Evolutionary conservation across 2,888 invertebrate genomes (phyloP), one percentile per base, ranked within the genome.

Genomic region (Troides oblongomaculatus): DNA sequence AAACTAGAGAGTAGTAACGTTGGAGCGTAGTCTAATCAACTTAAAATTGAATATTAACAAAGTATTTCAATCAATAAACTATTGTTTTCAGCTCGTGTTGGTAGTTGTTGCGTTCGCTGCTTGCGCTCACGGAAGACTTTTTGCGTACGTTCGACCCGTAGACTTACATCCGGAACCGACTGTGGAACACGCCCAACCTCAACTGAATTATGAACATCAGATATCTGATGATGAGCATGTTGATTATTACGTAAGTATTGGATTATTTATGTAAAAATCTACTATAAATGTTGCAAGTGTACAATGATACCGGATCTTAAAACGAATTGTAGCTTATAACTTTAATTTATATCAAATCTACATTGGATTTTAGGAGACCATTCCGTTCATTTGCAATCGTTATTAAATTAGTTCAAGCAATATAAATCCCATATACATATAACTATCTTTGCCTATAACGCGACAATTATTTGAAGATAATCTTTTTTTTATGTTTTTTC

Each of bases 201-300:
- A 85, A 6, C 73, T 83, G 5, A 82, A 81, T 59, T 86, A 79
- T 60, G 86, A 87, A 66, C 88, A 88, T 69, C 87, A 89, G 73
- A 83, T 89, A 70, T 80, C 87, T 1, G 92, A 92, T 23, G 92
- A 94, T 67, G 93, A 94, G 75, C 94, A 93, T 76, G 93, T 94
- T 25, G 95, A 95, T 79, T 95, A 95, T 81, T 94, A 94, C 84
- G 95, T 95, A 81, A 93, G 94, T 90, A 72, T 62, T 18, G 2
- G 46, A 46, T 14, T 12, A 14, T 12, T 14, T 46, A 1, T 12
- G 46, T 46, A 17, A 46, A 46, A 46, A 46, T 14, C 4, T 46
- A 2, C 4, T 46, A 46, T 46, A 46, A 46, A 12, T 14, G 12
- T 12, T 14, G 46, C 12, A 46, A 46, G 14, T 46, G 14, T 2